Conservation (phyloP, 2,797 vertebrate genomes). For the Pseudochaenichthys georgianus region DNA sequence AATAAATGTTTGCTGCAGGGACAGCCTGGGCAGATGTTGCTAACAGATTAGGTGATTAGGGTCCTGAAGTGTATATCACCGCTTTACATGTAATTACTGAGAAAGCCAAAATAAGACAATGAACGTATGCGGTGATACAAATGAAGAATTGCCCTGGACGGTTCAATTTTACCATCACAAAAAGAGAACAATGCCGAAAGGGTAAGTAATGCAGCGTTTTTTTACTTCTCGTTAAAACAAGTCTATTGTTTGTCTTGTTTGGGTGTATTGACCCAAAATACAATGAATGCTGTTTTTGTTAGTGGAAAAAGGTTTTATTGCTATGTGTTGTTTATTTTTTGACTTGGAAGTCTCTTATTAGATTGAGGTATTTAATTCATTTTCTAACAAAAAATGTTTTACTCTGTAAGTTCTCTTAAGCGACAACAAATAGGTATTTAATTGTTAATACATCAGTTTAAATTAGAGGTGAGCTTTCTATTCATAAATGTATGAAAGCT, state of each 20-base stretch:
- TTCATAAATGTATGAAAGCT: not conserved
- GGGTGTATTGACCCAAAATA: slow-evolving; percentile 33
- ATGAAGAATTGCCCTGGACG: not conserved
- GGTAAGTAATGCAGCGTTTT: slow-evolving; percentile 5
- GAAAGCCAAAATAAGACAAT: slow-evolving; percentile 11
- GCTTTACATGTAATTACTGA: not conserved
- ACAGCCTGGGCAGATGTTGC: not conserved
- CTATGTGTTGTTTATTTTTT: not conserved
- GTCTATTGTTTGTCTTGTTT: slow-evolving; percentile 28
- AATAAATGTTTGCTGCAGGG: not conserved
- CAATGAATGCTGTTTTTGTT: slow-evolving; percentile 23
- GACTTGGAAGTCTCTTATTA: slow-evolving; percentile 23
- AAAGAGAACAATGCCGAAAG: slow-evolving; percentile 9
- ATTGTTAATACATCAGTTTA: not conserved
- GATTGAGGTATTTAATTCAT: slow-evolving; percentile 1
- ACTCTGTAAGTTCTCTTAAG: slow-evolving; percentile 15
- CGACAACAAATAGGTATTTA: not conserved
- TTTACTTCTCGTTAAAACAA: slow-evolving; percentile 16
- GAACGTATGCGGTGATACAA: not conserved
- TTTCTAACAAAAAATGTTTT: not conserved
- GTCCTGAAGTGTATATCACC: not conserved
- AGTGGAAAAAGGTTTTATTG: slow-evolving; percentile 12
- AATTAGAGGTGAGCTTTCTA: slow-evolving; percentile 12
- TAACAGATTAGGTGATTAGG: not conserved
- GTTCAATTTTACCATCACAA: not conserved